Base-by-base conservation (phyloP, 2,113 vertebrate species). In the Lophius piscatorius region DNA sequence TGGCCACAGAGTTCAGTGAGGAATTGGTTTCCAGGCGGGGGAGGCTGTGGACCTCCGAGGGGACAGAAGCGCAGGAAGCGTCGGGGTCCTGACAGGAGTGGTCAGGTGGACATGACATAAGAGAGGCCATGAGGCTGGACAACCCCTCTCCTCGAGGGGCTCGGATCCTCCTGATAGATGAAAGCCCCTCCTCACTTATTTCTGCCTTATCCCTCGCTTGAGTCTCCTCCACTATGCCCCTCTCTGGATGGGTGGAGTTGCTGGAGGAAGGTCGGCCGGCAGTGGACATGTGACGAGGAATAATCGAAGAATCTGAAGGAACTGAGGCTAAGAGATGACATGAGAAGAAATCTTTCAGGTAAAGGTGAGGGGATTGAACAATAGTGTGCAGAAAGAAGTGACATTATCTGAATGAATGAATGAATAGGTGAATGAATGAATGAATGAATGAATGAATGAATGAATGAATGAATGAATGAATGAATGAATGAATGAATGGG, bases 61-160 rank as follows among this genome's bases (percentile, higher is more conserved):
- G 88, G 9, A 92, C 90, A 13, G 74, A 70, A 40, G 91, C 91
- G 58, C 78, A 88, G 8, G 91, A 59, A 21, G 5, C 1, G 1
- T n/a, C 23, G 4, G 14, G 41, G n/a, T 26, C 13, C 2, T 14
- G 41, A 4, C 9, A 85, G 89, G 94, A 90, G 76, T 91, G 88
- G 50, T 87, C 88, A 12, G 80, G 92, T 12, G 66, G 70, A 17
- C 93, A 94, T 64, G 89, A 90, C 6, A 94, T 93, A 14, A 95
- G 83, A 35, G 94, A 93, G 52, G 92, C 92, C 93, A 96, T 95
- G 83, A 96, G 94, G 64, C 94, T 93, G 2, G 94, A 92, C 21
- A 97, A 91, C 23, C 95, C 95, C 4, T 94, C 91, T 17, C 94
- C 95, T 48, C 87, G 94, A 20, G 98, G 95, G 0, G 95, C 94